These are phyloP conservation scores for Cephus rjabovi DNA, from an alignment of 2,888 invertebrate species.

Conservation along the genomic window DNA sequence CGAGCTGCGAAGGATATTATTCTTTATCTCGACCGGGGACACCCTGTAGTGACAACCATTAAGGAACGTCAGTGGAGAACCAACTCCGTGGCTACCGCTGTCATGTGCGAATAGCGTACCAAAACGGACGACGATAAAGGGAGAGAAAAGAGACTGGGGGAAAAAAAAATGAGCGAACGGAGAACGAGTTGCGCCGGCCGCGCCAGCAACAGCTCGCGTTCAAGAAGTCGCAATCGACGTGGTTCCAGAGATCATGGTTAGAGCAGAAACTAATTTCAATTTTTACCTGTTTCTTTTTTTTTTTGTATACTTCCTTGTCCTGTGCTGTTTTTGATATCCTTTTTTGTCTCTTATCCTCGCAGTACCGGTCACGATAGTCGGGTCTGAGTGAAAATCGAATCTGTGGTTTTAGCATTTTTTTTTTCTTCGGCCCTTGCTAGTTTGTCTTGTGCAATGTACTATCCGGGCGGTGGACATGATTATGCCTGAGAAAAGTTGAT, in stretches of 20 bases:
- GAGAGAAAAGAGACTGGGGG: background rate
- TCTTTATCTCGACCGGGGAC: background rate
- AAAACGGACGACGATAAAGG: background rate
- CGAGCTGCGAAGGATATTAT: slow-evolving; percentile 34
- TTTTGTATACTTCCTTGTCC: background rate
- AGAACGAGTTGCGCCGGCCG: slow-evolving; percentile 47
- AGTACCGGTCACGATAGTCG: background rate
- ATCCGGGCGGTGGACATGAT: background rate
- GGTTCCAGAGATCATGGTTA: slow-evolving; percentile 58
- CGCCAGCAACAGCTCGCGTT: slow-evolving; percentile 54
- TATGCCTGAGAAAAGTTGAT: background rate
- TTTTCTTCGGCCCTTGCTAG: background rate
- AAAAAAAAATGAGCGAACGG: slow-evolving; percentile 54
- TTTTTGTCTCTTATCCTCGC: background rate
- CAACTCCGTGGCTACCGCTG: background rate
- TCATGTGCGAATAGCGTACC: slow-evolving; percentile 5
- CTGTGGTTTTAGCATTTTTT: background rate
- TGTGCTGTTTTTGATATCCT: background rate
- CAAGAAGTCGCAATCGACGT: slow-evolving; percentile 58
- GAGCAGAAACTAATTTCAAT: slow-evolving; percentile 11
- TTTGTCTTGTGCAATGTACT: background rate
- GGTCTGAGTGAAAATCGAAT: background rate
- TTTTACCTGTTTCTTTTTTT: background rate
- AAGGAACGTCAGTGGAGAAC: background rate
- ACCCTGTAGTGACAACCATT: background rate